Conservation (phyloP, 2,113 vertebrate genomes). For the Naja naja region DNA sequence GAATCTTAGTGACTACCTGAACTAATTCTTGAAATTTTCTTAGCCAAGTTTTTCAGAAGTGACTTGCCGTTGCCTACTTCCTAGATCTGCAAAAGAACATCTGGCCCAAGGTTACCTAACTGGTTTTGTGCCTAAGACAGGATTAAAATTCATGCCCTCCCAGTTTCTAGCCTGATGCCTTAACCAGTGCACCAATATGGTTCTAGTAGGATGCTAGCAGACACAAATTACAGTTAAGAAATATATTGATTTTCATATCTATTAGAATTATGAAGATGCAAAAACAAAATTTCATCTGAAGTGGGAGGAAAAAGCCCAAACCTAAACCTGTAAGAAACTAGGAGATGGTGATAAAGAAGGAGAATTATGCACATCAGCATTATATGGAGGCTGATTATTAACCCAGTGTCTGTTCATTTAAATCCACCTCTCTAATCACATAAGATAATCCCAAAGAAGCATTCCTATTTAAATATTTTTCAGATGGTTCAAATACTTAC, state of each 20-base stretch:
- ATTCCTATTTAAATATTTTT: not conserved
- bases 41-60: no score
- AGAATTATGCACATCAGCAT: not conserved
- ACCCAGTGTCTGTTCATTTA: slow-evolving; percentile 7
- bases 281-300: not conserved
- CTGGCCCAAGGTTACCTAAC: no score
- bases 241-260: slow-evolving; percentile 18
- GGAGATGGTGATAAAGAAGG: not conserved
- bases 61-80: no score
- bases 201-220: not conserved
- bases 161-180: no score
- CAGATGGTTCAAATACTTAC: not conserved
- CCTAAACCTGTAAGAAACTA: not conserved
- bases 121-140: no score
- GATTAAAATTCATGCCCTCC: no score
- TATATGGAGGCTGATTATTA: not conserved
- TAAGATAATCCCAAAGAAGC: rapidly evolving
- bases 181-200: no score
- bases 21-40: no score
- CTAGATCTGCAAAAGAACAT: no score
- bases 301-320: not conserved
- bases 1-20: no score
- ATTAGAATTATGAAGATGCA: slow-evolving; percentile 12
- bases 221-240: not conserved
- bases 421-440: slow-evolving; percentile 28